A percentile compares a stretch with the other conserved stretches of the same genome.
phyloP scores from a whole-genome alignment of 2,113 vertebrate species.

The Psephotus haematonotus region DNA sequence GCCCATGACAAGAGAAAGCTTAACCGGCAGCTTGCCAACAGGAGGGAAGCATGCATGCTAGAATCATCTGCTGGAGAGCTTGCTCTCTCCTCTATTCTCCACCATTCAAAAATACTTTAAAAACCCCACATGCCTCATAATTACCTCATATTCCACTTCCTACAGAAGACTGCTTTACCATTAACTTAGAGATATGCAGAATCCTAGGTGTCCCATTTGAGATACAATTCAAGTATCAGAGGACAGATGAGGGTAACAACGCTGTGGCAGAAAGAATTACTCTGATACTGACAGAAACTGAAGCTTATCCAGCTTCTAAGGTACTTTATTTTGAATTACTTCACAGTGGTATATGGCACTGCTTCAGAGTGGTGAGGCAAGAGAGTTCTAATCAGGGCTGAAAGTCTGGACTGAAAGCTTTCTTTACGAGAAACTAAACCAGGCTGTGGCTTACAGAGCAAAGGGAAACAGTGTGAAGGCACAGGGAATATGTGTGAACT shows the following conservation, averaged over 20 bases:
- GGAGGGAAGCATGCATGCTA: neutral
- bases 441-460: neutral
- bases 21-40: neutral
- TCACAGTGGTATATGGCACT: neutral
- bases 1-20: neutral
- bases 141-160: neutral
- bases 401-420: neutral
- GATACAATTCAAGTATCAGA: neutral
- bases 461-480: neutral
- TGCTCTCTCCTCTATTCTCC: neutral
- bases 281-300: fast-evolving
- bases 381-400: neutral
- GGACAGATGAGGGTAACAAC: neutral
- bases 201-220: neutral
- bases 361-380: neutral
- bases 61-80: neutral
- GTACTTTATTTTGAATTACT: neutral
- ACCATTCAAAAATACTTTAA: neutral
- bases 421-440: neutral
- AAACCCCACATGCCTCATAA: neutral
- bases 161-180: neutral
- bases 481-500: fast-evolving
- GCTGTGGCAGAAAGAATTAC: neutral
- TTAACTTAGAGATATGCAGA: neutral
- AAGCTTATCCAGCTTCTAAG: neutral